Conservation (phyloP, 2,888 invertebrate species). For the Rhaphigaster nebulosa region DNA sequence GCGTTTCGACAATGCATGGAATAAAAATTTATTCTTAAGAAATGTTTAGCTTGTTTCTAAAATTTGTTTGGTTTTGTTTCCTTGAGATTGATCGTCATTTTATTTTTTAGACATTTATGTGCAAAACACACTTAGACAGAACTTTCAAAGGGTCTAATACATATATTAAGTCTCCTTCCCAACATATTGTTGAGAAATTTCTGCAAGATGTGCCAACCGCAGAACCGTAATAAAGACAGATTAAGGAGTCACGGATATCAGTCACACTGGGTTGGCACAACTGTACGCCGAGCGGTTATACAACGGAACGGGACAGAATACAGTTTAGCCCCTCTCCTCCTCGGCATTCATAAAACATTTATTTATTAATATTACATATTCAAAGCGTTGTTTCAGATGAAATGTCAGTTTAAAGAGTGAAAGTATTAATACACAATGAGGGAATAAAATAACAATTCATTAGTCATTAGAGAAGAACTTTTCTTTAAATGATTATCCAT, state of each 20-base stretch:
- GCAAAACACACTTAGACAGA: not conserved
- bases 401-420: no score
- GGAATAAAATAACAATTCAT: no score
- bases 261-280: slow-evolving; percentile 26
- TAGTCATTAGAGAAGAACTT: no score
- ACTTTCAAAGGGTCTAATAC: not conserved
- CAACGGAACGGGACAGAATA: not conserved
- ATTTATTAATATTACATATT: not conserved
- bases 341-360: not conserved
- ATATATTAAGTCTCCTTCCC: not conserved
- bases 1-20: no score
- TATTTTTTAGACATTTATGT: no score
- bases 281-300: slow-evolving; percentile 14
- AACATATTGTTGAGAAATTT: slow-evolving; percentile 10
- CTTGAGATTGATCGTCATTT: no score
- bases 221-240: slow-evolving; percentile 26
- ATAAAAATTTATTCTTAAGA: no score
- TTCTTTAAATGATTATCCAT: no score
- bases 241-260: slow-evolving; percentile 29
- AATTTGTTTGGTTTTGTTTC: no score
- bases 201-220: not conserved
- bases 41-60: no score
- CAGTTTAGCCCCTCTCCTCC: not conserved
- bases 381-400: not conserved
- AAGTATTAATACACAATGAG: no score